Base-by-base conservation (phyloP, 1,140 invertebrate species). In the Eciton burchellii region DNA sequence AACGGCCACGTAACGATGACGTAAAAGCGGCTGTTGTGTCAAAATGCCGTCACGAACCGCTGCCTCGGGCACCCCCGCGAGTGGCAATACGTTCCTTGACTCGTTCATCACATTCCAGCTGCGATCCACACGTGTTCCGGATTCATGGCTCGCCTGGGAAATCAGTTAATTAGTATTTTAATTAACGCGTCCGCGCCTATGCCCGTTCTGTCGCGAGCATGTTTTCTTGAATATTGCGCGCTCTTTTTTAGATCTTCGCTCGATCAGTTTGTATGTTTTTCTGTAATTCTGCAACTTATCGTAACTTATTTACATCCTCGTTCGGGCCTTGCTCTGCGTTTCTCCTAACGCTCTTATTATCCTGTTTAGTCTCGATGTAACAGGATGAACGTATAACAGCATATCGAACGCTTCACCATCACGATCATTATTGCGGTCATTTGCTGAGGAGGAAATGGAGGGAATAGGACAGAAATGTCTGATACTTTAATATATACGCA, bases 21-120 rank as follows among this genome's bases (percentile, higher is more conserved):
- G 82, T 19, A 66, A 84, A 86, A 79, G 62, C 45, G 74, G 60
- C 66, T 62, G 72, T 76, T 84, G 84, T 84, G 84, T 84, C 82
- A 86, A 86, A 84, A 84, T 82, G 73, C 60, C 77, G 41, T 52
- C 56, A 54, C 24, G 43, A 65, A 47, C 29, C 72, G 60, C 29
- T 41, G 41, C 21, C 41, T 54, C 43, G 35, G 65, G 47, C 60
- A 66, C 24, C 35, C 21, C 63, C 47, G 49, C 74, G 21, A 43
- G 16, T n/a, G 45, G 49, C 3, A 35, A 70, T 70, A 79, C 41
- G 12, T 70, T 79, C 56, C 35, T 19, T 14, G 14, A 12, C 21
- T 26, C 41, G 41, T 79, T 79, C 70, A 79, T 79, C 63, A 79
- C 49, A 79, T 79, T 79, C 74, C 41, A 79, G n/a, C 29, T 54